Evolutionary conservation across 2,797 vertebrate genomes (phyloP).

Genomic region (Tragopan temminckii): DNA sequence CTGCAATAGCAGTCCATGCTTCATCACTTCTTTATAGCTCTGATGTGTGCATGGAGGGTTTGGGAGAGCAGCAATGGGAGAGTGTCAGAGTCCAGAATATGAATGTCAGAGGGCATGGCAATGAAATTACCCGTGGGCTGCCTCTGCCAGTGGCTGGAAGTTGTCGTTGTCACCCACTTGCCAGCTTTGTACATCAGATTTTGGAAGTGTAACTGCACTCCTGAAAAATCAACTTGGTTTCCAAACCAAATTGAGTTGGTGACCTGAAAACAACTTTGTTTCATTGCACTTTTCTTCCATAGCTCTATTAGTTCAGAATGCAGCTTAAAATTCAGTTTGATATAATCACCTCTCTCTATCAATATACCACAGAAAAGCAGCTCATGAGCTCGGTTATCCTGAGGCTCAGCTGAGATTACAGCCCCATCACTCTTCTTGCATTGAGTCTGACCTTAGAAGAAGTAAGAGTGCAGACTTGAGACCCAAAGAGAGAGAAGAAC

Average conservation of each 20-base stretch:
- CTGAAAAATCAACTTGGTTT: background rate
- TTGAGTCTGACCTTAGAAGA: background rate
- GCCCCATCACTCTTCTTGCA: background rate
- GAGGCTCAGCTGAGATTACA: background rate
- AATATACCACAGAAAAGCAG: background rate
- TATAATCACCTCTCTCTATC: background rate
- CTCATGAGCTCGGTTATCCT: background rate
- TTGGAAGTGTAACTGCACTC: background rate
- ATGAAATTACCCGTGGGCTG: background rate
- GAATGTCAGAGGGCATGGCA: background rate
- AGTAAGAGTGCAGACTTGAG: background rate
- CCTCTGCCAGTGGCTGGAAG: background rate
- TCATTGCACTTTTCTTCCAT: background rate
- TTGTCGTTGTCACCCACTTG: accelerated
- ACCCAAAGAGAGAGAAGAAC: background rate
- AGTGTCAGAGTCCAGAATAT: background rate
- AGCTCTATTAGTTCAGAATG: background rate
- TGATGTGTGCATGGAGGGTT: accelerated
- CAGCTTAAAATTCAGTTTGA: conserved; percentile 37
- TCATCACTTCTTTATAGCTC: accelerated
- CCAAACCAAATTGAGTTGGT: background rate
- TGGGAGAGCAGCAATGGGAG: background rate
- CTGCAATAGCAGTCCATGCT: background rate
- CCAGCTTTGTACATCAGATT: background rate
- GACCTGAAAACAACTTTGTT: background rate